Evolutionary conservation across 2,797 vertebrate genomes (phyloP).

Genomic region (Podargus strigoides): DNA sequence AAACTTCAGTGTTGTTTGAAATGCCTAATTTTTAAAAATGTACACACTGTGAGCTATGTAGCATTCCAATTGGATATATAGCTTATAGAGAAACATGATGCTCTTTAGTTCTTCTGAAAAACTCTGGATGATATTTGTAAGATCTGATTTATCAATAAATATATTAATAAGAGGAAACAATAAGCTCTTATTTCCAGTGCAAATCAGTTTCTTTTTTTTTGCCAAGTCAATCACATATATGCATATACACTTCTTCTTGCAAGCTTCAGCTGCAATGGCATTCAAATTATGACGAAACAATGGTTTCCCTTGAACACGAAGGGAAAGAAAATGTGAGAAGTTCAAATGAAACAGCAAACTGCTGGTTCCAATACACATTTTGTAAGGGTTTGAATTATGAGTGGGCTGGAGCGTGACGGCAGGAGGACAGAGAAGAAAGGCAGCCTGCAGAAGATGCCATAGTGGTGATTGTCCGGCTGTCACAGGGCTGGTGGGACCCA

Average conservation of each 20-base stretch:
- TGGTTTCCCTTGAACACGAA: not conserved
- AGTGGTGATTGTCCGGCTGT: not conserved
- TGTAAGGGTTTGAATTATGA: not conserved
- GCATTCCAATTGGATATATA: not conserved
- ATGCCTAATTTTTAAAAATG: not conserved
- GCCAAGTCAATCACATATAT: not conserved
- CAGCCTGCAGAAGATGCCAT: not conserved
- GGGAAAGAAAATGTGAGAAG: not conserved
- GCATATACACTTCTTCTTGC: not conserved
- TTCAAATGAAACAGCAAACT: not conserved
- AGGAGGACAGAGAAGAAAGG: not conserved
- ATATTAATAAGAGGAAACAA: not conserved
- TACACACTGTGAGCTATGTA: not conserved
- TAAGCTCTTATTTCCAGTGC: constrained; percentile 4
- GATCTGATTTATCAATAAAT: constrained; percentile 29
- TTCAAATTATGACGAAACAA: constrained; percentile 6
- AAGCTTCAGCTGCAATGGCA: not conserved
- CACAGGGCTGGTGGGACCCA: not conserved
- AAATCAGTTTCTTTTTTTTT: not conserved
- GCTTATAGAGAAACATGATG: not conserved
- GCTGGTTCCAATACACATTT: not conserved
- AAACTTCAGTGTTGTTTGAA: not conserved
- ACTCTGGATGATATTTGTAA: not conserved
- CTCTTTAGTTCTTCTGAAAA: not conserved
- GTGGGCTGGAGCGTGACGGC: not conserved